Conservation (phyloP, 35 echinoderm and acorn worm species). For the Ophioderma brevispina region DNA sequence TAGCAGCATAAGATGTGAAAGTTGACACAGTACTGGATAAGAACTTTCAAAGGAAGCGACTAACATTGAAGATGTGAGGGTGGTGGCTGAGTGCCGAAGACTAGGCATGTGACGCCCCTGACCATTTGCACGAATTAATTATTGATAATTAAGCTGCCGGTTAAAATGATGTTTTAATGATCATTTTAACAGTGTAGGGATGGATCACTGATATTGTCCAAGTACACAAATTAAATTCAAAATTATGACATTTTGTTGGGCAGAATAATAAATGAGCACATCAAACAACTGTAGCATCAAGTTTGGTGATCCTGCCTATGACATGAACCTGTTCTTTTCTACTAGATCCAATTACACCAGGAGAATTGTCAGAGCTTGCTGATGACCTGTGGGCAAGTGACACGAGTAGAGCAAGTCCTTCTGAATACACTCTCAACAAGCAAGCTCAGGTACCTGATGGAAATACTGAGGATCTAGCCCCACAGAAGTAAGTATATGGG, state of each 20-base stretch:
- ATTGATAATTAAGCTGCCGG: too few relatives aligned
- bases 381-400: conserved; percentile 26
- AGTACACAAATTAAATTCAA: neutral
- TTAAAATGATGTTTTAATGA: too few relatives aligned
- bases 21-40: too few relatives aligned
- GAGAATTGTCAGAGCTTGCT: conserved; percentile 38
- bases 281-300: neutral
- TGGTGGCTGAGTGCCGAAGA: too few relatives aligned
- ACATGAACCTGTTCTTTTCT: neutral
- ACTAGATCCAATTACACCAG: neutral
- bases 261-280: neutral
- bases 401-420: neutral
- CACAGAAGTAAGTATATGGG: conserved; percentile 26
- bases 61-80: too few relatives aligned
- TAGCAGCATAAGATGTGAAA: too few relatives aligned
- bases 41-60: too few relatives aligned
- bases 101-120: too few relatives aligned
- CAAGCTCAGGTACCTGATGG: neutral
- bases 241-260: neutral
- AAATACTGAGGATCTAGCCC: neutral
- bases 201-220: too few relatives aligned
- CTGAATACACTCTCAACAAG: conserved; percentile 31
- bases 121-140: too few relatives aligned
- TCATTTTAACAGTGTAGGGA: too few relatives aligned
- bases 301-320: neutral